A percentile compares a stretch with the other conserved stretches of the same genome.
These are phyloP conservation scores for Copidosoma floridanum DNA, from an alignment of 1,140 invertebrate genomes.

Conservation along the genomic window DNA sequence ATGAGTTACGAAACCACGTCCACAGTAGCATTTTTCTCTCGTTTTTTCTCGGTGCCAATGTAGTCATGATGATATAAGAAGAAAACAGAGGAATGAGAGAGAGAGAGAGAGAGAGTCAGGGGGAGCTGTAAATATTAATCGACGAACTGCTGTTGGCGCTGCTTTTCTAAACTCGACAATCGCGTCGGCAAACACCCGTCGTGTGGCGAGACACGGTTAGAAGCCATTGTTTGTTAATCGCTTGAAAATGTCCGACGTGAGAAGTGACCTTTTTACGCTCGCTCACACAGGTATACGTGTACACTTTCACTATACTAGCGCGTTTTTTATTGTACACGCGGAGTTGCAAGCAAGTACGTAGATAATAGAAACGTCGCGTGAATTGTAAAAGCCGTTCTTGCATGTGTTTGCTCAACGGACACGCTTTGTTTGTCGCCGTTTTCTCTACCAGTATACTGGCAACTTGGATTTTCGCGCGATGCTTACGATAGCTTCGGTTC, in stretches of 20 bases:
- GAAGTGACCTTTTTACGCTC: conserved; percentile 14
- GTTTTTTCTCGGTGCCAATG: too few relatives aligned
- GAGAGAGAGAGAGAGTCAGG: neutral
- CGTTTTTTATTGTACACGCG: neutral
- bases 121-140: conserved; percentile 14
- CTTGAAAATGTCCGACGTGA: conserved; percentile 11
- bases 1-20: too few relatives aligned
- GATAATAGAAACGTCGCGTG: too few relatives aligned
- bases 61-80: too few relatives aligned
- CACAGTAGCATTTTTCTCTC: conserved; percentile 6
- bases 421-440: too few relatives aligned
- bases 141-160: conserved; percentile 9
- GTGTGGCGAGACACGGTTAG: too few relatives aligned
- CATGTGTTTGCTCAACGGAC: too few relatives aligned
- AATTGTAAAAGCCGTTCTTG: too few relatives aligned
- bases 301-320: too few relatives aligned
- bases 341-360: neutral
- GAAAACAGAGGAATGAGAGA: neutral
- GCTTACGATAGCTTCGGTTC: too few relatives aligned
- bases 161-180: conserved; percentile 6
- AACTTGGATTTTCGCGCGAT: too few relatives aligned
- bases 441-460: too few relatives aligned
- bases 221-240: conserved; percentile 25
- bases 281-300: neutral
- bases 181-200: conserved; percentile 1